A percentile compares a stretch with the other conserved stretches of the same genome.
Conservation (phyloP, 2,797 vertebrate genomes). For the Sebastes baramenuke region DNA sequence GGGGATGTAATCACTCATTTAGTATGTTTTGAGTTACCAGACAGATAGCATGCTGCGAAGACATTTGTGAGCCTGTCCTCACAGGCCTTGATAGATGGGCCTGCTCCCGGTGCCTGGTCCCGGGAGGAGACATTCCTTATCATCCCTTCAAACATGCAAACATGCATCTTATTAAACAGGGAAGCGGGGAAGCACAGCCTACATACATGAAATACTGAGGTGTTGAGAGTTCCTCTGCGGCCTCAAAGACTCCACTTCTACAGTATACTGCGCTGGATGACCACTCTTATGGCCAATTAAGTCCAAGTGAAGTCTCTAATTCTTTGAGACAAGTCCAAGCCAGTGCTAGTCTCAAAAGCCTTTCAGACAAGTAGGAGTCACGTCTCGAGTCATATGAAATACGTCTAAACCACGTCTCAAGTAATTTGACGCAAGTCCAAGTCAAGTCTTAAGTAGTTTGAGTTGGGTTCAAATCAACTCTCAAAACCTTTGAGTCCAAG, state of each 20-base stretch:
- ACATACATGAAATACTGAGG: not conserved
- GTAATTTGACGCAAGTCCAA: not conserved
- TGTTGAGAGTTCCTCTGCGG: not conserved
- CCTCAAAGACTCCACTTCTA: no score
- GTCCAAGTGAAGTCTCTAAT: not conserved
- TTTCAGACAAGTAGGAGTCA: not conserved
- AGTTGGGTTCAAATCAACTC: no score
- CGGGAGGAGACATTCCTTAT: conserved; percentile 4
- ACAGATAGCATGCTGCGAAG: conserved; percentile 49
- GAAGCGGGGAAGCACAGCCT: not conserved
- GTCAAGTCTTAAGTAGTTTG: no score
- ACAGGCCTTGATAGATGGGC: conserved; percentile 30
- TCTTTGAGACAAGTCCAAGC: not conserved
- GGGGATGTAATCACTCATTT: conserved; percentile 45
- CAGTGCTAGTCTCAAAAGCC: not conserved
- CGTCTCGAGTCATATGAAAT: not conserved
- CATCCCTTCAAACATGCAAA: conserved; percentile 1
- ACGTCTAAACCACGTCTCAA: not conserved
- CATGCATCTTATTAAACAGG: not conserved
- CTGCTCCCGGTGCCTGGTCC: not conserved
- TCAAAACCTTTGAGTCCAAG: not conserved
- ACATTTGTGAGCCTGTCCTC: conserved; percentile 50
- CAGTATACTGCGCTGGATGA: not conserved
- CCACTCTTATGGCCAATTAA: not conserved
- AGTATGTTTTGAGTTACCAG: conserved; percentile 6